Conservation (phyloP, 2,797 vertebrate genomes). For the Oreochromis grahami region DNA sequence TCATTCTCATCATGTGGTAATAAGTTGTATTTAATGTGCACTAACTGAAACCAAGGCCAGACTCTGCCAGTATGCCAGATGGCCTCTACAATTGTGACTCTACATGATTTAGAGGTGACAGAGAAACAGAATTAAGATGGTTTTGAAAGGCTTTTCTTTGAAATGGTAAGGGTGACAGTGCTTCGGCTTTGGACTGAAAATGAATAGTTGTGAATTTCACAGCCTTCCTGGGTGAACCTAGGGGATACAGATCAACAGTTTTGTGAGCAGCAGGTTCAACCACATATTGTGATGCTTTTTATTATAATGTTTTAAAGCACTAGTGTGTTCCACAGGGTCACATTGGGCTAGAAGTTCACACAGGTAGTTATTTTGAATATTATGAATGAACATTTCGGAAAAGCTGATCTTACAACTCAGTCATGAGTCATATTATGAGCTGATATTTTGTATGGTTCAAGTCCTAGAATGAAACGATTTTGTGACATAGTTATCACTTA, state of each 20-base stretch:
- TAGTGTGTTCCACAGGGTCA: slow-evolving; percentile 5
- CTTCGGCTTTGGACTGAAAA: slow-evolving; percentile 47
- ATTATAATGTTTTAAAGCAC: slow-evolving; percentile 30
- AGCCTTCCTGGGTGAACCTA: slow-evolving; percentile 47
- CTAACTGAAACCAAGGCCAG: neutral
- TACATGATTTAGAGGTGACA: slow-evolving; percentile 29
- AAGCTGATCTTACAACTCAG: neutral
- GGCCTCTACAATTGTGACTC: slow-evolving; percentile 33
- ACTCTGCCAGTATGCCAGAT: slow-evolving; percentile 37
- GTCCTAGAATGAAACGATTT: neutral
- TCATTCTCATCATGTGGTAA: neutral
- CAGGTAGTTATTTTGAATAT: neutral
- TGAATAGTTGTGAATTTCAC: slow-evolving; percentile 62
- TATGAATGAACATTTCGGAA: neutral
- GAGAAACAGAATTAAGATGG: slow-evolving; percentile 40
- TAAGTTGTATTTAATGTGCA: neutral
- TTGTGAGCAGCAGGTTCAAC: slow-evolving; percentile 46
- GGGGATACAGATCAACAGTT: slow-evolving; percentile 51
- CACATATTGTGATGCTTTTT: slow-evolving; percentile 38
- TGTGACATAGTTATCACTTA: neutral
- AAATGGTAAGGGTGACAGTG: slow-evolving; percentile 34
- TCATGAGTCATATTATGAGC: neutral
- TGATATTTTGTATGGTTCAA: neutral
- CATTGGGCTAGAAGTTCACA: neutral
- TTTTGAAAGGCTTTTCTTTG: slow-evolving; percentile 46